These are phyloP conservation scores for Hanleya hanleyi DNA, from an alignment of 2,888 invertebrate genomes.

Conservation along the genomic window DNA sequence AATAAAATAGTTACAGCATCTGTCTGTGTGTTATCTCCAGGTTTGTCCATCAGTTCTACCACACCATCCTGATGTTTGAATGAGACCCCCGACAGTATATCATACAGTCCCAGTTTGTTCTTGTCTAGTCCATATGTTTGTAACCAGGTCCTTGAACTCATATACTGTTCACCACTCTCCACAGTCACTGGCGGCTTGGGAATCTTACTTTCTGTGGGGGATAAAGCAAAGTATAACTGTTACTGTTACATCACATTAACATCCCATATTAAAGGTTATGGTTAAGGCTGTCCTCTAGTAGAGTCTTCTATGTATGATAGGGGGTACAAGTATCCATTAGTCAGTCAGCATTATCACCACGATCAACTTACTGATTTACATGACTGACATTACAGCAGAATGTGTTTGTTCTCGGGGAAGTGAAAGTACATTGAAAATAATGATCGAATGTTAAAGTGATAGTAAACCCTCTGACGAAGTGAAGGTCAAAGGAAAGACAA, in stretches of 20 bases:
- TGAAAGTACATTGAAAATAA: too few relatives aligned
- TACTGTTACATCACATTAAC: not conserved
- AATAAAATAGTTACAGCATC: conserved; percentile 73
- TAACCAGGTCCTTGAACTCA: conserved; percentile 72
- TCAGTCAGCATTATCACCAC: too few relatives aligned
- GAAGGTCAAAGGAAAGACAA: too few relatives aligned
- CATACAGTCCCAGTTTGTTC: conserved; percentile 67
- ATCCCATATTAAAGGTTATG: not conserved
- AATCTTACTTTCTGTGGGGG: not conserved
- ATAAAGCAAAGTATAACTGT: too few relatives aligned
- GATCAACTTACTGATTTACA: too few relatives aligned
- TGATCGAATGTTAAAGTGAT: too few relatives aligned
- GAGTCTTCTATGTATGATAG: too few relatives aligned
- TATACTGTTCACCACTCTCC: conserved; percentile 63
- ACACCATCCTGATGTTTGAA: conserved; percentile 73
- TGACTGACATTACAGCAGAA: too few relatives aligned
- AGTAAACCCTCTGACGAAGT: too few relatives aligned
- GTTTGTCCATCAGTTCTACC: conserved; percentile 63
- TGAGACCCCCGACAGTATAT: conserved; percentile 68
- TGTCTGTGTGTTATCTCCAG: conserved; percentile 57
- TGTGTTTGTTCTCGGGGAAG: too few relatives aligned
- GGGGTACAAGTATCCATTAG: too few relatives aligned
- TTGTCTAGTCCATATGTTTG: conserved; percentile 67
- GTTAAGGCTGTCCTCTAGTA: not conserved
- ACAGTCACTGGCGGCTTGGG: not conserved